phyloP scores from a whole-genome alignment of 2,797 vertebrate species.

The Vipera latastei region DNA sequence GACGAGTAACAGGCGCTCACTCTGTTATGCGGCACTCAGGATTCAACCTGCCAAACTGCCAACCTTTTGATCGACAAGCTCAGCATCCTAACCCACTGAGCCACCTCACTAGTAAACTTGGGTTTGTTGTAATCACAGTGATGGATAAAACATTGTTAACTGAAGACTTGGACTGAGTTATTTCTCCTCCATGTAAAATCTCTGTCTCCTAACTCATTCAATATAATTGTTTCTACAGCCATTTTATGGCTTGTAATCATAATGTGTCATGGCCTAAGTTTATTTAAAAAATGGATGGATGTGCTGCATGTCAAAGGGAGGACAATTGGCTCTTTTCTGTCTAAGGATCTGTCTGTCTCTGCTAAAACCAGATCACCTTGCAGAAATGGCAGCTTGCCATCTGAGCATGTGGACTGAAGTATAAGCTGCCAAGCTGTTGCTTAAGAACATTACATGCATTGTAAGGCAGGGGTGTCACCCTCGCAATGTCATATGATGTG shows the following conservation, averaged over 20 bases:
- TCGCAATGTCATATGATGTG: too few relatives aligned
- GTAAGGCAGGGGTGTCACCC: background rate
- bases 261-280: background rate
- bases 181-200: background rate
- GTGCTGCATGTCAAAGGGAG: constrained; percentile 17
- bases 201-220: background rate
- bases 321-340: constrained; percentile 26
- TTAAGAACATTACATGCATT: constrained; percentile 53
- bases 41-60: too few relatives aligned
- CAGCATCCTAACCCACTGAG: too few relatives aligned
- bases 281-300: background rate
- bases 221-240: background rate
- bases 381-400: constrained; percentile 56
- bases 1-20: too few relatives aligned
- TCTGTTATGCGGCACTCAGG: too few relatives aligned
- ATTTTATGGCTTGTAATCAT: background rate
- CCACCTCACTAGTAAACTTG: background rate
- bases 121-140: background rate
- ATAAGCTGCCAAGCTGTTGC: constrained; percentile 34
- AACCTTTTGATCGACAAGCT: too few relatives aligned
- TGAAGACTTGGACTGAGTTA: background rate
- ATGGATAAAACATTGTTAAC: background rate
- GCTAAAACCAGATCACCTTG: constrained; percentile 58
- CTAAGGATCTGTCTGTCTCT: constrained; percentile 33
- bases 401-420: constrained; percentile 55